A percentile compares a stretch with the other conserved stretches of the same genome.
Evolutionary conservation across 2,888 invertebrate species (phyloP).

Genomic region (Stenodera caucasica): DNA sequence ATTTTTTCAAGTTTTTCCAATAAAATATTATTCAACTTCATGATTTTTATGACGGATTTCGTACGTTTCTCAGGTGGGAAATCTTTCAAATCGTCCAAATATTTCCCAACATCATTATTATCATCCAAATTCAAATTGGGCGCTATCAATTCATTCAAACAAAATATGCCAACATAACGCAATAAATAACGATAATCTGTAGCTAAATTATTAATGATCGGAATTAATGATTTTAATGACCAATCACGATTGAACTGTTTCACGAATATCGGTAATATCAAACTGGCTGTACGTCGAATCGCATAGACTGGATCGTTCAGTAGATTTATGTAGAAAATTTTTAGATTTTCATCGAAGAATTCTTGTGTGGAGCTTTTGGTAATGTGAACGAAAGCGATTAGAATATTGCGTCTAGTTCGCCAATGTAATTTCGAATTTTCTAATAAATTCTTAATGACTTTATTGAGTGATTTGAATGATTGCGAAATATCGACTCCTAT

Average conservation of each 20-base stretch:
- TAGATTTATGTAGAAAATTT: constrained; percentile 46
- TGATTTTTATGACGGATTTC: constrained; percentile 25
- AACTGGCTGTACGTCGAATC: constrained; percentile 47
- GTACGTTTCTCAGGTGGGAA: constrained; percentile 10
- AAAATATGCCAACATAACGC: constrained; percentile 47
- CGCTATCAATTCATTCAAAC: constrained; percentile 48
- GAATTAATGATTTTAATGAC: constrained; percentile 44
- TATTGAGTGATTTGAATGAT: constrained; percentile 40
- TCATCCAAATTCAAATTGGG: constrained; percentile 39
- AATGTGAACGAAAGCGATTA: constrained; percentile 48
- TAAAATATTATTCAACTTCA: constrained; percentile 32
- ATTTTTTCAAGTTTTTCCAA: constrained; percentile 37
- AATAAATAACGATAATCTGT: constrained; percentile 47
- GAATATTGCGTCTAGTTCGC: constrained; percentile 48
- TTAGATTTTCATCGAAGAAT: constrained; percentile 47
- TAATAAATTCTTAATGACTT: constrained; percentile 45
- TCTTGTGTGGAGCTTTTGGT: constrained; percentile 43
- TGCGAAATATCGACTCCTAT: constrained; percentile 42
- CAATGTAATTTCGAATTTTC: constrained; percentile 46
- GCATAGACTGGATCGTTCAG: constrained; percentile 49
- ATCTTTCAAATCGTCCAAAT: constrained; percentile 35
- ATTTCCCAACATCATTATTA: constrained; percentile 21
- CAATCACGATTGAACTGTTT: constrained; percentile 50
- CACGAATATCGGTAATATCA: constrained; percentile 48
- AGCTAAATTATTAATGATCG: constrained; percentile 42